These are phyloP conservation scores for Oreochromis niloticus DNA, from an alignment of 2,113 vertebrate species.

Conservation along the genomic window DNA sequence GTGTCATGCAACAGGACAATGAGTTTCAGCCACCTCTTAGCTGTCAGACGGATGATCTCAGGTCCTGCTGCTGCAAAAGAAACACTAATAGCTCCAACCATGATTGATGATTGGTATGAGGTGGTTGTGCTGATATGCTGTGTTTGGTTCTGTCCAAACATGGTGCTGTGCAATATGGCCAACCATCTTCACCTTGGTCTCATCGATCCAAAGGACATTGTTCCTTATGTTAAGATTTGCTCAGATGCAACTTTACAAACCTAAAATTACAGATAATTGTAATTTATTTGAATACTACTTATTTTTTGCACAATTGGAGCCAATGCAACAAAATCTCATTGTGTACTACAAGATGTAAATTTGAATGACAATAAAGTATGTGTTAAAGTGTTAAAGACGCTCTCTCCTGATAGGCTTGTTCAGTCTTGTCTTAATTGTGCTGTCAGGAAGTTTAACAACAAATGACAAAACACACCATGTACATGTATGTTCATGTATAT, in stretches of 20 bases:
- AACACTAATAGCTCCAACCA: background rate
- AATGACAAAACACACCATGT: background rate
- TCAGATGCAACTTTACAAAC: background rate
- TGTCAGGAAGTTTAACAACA: background rate
- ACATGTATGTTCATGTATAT: background rate
- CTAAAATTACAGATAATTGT: background rate
- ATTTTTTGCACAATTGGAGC: fast-evolving
- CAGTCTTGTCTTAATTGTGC: background rate
- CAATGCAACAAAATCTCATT: background rate
- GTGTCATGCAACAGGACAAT: no score
- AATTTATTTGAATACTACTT: background rate
- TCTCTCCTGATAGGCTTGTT: background rate
- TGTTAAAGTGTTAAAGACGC: background rate
- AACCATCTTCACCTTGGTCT: background rate
- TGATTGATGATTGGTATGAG: background rate
- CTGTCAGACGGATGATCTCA: background rate
- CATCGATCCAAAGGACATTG: background rate
- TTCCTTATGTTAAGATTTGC: background rate
- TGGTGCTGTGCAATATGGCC: background rate
- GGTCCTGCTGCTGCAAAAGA: background rate
- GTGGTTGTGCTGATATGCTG: background rate
- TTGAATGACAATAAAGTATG: background rate
- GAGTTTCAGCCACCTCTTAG: background rate
- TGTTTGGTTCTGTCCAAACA: background rate
- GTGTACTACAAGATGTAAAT: background rate